phyloP scores from a whole-genome alignment of 2,888 invertebrate species.

The Drosophila kokeensis region DNA sequence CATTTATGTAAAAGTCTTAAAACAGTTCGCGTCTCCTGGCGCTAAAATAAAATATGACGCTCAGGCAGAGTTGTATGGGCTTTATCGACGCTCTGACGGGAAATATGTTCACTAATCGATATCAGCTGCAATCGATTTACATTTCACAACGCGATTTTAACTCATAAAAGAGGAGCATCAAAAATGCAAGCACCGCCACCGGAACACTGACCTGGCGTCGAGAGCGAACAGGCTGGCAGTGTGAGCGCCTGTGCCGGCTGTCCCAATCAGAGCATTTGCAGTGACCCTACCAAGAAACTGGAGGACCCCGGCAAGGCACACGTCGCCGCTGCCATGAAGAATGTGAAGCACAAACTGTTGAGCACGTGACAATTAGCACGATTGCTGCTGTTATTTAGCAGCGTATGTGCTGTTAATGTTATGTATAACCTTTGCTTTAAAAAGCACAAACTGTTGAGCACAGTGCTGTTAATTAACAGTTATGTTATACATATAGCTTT shows the following conservation, averaged over 20 bases:
- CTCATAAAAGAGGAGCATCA: neutral
- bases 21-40: slow-evolving; percentile 51
- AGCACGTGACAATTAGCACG: slow-evolving; percentile 91
- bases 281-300: slow-evolving; percentile 86
- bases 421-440: no score
- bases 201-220: slow-evolving; percentile 95
- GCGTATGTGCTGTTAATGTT: neutral
- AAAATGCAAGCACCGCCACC: slow-evolving; percentile 84
- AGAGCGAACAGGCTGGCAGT: slow-evolving; percentile 95
- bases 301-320: slow-evolving; percentile 94
- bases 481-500: neutral
- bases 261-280: slow-evolving; percentile 96
- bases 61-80: slow-evolving; percentile 41
- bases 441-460: no score
- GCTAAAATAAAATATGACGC: slow-evolving; percentile 69
- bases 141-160: slow-evolving; percentile 47
- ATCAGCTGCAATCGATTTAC: slow-evolving; percentile 33
- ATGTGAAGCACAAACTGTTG: slow-evolving; percentile 94
- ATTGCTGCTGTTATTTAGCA: neutral
- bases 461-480: neutral
- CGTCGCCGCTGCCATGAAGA: slow-evolving; percentile 91
- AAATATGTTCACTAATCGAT: neutral
- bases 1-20: slow-evolving; percentile 56
- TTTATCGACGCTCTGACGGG: slow-evolving; percentile 17
- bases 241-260: slow-evolving; percentile 97